These are phyloP conservation scores for Sinocyclocheilus anophthalmus DNA, from an alignment of 2,113 vertebrate species.

Conservation along the genomic window DNA sequence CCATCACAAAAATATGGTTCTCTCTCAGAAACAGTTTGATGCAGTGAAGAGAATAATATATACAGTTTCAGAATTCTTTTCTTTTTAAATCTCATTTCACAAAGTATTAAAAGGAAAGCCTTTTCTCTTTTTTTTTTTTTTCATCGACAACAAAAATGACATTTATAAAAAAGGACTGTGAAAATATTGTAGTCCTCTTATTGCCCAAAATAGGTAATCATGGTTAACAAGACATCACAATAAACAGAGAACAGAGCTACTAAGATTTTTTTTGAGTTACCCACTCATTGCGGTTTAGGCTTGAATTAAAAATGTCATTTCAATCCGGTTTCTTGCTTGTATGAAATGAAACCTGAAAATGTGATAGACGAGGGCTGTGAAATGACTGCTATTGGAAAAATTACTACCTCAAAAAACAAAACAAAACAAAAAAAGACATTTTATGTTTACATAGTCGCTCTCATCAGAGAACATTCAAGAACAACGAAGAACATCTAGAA, in stretches of 20 bases:
- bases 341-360: slow-evolving; percentile 54
- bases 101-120: slow-evolving; percentile 74
- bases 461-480: slow-evolving; percentile 75
- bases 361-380: slow-evolving; percentile 68
- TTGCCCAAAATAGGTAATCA: slow-evolving; percentile 91
- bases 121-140: slow-evolving; percentile 78
- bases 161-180: slow-evolving; percentile 85
- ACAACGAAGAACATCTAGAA: slow-evolving; percentile 70
- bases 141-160: slow-evolving; percentile 85
- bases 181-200: slow-evolving; percentile 86
- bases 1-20: slow-evolving; percentile 89
- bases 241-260: slow-evolving; percentile 76
- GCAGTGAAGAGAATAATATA: slow-evolving; percentile 88
- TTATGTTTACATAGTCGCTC: slow-evolving; percentile 58
- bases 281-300: slow-evolving; percentile 67
- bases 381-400: slow-evolving; percentile 75
- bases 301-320: slow-evolving; percentile 62
- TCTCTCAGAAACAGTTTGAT: slow-evolving; percentile 83
- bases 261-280: slow-evolving; percentile 66
- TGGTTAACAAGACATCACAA: slow-evolving; percentile 79
- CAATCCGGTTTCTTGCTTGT: slow-evolving; percentile 65
- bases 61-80: slow-evolving; percentile 75
- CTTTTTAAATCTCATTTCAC: slow-evolving; percentile 78
- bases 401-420: slow-evolving; percentile 62
- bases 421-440: slow-evolving; percentile 61